Conservation (phyloP, 2,888 invertebrate species). For the Cephus spinipes region DNA sequence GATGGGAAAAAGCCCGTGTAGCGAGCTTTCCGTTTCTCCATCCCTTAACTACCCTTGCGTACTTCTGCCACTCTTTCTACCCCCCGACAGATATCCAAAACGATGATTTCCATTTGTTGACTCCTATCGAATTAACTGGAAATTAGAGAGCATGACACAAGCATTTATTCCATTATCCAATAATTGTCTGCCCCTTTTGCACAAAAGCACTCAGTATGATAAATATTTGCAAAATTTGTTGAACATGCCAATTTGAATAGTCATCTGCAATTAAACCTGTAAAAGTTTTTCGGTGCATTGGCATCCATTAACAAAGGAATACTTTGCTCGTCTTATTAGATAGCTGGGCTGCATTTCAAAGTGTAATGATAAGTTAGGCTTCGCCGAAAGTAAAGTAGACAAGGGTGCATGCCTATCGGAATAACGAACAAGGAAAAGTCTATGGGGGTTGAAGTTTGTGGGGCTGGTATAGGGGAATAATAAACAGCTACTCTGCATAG, state of each 20-base stretch:
- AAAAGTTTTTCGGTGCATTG: neutral
- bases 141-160: neutral
- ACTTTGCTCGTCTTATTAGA: neutral
- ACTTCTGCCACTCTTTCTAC: neutral
- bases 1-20: constrained; percentile 31
- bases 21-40: neutral
- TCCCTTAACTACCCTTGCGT: neutral
- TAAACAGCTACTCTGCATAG: constrained; percentile 26
- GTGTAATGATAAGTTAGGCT: neutral
- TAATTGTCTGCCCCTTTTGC: neutral
- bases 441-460: neutral
- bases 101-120: neutral
- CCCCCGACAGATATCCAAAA: neutral
- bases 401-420: neutral
- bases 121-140: neutral
- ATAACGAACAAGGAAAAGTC: neutral
- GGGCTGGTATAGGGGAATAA: constrained; percentile 9
- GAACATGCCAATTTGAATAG: neutral
- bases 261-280: neutral
- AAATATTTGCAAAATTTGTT: neutral
- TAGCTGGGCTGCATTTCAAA: neutral
- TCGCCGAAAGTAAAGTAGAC: neutral
- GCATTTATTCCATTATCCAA: neutral
- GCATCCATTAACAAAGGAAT: neutral
- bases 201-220: neutral